These are phyloP conservation scores for Xestobium rufovillosum DNA, from an alignment of 2,888 invertebrate genomes.

Conservation along the genomic window DNA sequence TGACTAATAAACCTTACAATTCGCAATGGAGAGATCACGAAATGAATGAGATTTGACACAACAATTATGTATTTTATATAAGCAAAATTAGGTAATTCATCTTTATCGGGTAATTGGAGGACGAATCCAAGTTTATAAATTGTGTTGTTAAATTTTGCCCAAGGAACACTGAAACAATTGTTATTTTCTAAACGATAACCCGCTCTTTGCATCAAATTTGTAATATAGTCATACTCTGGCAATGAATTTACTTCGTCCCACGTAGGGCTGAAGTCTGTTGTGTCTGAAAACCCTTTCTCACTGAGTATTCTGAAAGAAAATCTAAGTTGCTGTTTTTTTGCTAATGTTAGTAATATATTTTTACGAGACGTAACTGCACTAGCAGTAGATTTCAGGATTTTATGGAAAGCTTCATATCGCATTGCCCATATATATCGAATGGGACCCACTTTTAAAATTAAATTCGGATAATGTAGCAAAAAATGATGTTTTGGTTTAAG, in stretches of 20 bases:
- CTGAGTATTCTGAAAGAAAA: slow-evolving; percentile 12
- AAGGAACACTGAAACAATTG: background rate
- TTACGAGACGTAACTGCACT: slow-evolving; percentile 15
- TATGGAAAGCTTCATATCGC: slow-evolving; percentile 22
- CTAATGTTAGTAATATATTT: slow-evolving; percentile 17
- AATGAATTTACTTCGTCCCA: background rate
- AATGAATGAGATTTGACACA: slow-evolving; percentile 2
- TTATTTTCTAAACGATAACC: slow-evolving; percentile 1
- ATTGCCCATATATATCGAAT: slow-evolving; percentile 18
- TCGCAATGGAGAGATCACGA: background rate
- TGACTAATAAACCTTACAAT: slow-evolving; percentile 1
- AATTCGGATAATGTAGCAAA: slow-evolving; percentile 21
- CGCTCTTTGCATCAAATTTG: background rate
- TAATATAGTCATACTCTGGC: background rate
- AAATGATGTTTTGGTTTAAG: slow-evolving; percentile 24
- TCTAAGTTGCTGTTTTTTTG: slow-evolving; percentile 13
- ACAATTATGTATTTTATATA: slow-evolving; percentile 1
- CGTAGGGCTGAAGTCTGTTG: slow-evolving; percentile 7
- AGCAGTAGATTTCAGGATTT: slow-evolving; percentile 18
- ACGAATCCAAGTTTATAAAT: background rate
- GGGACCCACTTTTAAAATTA: slow-evolving; percentile 21
- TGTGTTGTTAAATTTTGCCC: slow-evolving; percentile 1
- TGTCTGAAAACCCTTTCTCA: slow-evolving; percentile 11
- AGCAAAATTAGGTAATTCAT: slow-evolving; percentile 1
- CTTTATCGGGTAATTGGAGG: background rate